A percentile compares a stretch with the other conserved stretches of the same genome.
Evolutionary conservation across 2,113 vertebrate species (phyloP).

Genomic region (Pygoscelis antarcticus): DNA sequence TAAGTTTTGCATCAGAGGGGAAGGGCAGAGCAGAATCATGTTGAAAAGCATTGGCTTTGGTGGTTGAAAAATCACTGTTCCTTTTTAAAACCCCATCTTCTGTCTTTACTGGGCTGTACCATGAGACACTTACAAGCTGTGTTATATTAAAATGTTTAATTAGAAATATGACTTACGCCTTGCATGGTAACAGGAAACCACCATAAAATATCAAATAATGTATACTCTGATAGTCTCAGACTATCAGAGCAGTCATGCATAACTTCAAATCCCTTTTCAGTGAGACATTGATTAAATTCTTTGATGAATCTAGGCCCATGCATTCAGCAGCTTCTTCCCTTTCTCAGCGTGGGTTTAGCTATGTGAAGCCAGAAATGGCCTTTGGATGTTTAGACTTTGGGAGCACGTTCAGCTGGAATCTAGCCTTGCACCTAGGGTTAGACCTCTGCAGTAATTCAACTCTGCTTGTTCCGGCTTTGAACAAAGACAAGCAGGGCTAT

Average conservation of each 20-base stretch:
- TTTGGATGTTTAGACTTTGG: conserved; percentile 17
- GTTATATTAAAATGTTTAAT: conserved; percentile 40
- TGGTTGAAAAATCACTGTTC: neutral
- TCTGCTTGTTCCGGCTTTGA: neutral
- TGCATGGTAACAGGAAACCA: neutral
- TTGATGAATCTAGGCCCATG: conserved; percentile 12
- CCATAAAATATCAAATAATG: neutral
- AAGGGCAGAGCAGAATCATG: neutral
- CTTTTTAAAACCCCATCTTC: neutral
- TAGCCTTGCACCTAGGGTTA: conserved; percentile 14
- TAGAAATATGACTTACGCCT: conserved; percentile 15
- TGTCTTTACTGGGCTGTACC: neutral
- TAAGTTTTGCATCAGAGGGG: neutral
- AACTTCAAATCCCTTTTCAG: conserved; percentile 52
- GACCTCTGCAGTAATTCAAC: conserved; percentile 36
- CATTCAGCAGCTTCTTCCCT: conserved; percentile 34
- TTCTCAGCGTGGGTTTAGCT: conserved; percentile 47
- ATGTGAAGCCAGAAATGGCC: conserved; percentile 12
- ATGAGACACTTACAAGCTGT: neutral
- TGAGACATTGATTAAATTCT: conserved; percentile 41
- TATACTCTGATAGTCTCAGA: neutral
- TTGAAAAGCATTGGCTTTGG: neutral
- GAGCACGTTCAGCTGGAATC: conserved; percentile 16
- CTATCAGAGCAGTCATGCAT: conserved; percentile 33
- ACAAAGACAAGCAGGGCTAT: neutral